Evolutionary conservation across 2,888 invertebrate genomes (phyloP), one percentile per base, ranked within the genome.

Genomic region (Lasioglossum malachurum): DNA sequence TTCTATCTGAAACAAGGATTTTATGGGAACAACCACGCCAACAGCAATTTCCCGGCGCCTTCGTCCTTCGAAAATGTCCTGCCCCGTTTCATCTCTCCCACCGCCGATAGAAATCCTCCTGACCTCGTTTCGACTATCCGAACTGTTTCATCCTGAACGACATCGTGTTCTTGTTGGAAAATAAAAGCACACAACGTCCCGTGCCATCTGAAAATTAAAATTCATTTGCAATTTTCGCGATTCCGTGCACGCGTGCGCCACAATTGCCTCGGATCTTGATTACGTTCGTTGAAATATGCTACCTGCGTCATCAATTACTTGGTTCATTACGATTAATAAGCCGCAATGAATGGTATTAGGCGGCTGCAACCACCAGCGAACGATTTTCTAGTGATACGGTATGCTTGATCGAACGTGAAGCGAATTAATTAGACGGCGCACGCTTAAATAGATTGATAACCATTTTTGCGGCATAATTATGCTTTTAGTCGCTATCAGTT

Each of bases 1-100:
- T 38, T 8, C n/a, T 87, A 78, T 83, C 80, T 27, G 49, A 53
- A 73, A 49, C 23, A 75, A 53, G 49, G 72, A 72, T 38, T 75
- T 80, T 44, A 78, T 23, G 67, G 23, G 60, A n/a, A 72, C 4
- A 27, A 38, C 16, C n/a, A 78, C 53, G 75, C 27, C 49, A 79
- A n/a, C 57, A 23, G 73, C 57, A 35, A 67, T 80, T 64, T 38
- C 35, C 5, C 38, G 14, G 41, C 35, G 69, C 69, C 67, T 35
- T 80, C 60, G 27, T 41, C 69, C 67, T 35, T 80, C 41, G 27
- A 71, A 69, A 38, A 10, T 16, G n/a, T 74, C 31, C 27, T 46
- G 49, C 53, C 31, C 46, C 57, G 57, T 60, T 76, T 19, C 16
- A 5, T 67, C 46, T 38, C 38, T 35, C 27, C 41, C 27, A 35